phyloP scores from a whole-genome alignment of 2,113 vertebrate genomes.

The Bufo bufo region DNA sequence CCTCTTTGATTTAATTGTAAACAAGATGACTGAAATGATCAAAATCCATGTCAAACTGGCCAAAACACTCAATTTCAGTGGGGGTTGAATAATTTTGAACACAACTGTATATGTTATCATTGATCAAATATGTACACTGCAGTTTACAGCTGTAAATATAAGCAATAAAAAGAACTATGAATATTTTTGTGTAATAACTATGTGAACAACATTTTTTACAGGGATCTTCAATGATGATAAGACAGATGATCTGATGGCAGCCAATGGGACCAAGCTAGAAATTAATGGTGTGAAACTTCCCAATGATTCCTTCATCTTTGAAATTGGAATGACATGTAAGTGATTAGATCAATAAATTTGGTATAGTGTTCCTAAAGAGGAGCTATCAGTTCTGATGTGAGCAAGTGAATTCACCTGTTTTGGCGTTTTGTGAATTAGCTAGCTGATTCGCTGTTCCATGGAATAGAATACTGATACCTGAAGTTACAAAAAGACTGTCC shows the following conservation, averaged over 20 bases:
- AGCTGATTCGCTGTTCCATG: no score
- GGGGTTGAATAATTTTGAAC: no score
- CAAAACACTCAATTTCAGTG: no score
- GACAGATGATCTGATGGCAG: conserved; percentile 55
- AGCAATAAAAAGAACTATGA: no score
- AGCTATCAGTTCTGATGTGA: neutral
- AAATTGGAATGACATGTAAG: conserved; percentile 60
- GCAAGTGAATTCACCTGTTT: neutral
- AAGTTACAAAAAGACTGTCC: no score
- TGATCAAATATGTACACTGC: neutral
- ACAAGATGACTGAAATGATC: no score
- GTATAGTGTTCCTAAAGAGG: neutral
- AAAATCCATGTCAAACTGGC: no score
- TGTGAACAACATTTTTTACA: neutral
- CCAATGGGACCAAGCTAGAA: conserved; percentile 51
- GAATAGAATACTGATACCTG: no score
- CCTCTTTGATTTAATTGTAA: no score
- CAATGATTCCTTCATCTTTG: conserved; percentile 53
- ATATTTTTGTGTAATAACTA: neutral
- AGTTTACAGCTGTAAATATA: neutral
- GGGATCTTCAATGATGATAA: conserved; percentile 58
- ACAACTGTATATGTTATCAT: neutral
- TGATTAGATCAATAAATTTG: neutral
- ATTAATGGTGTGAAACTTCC: conserved; percentile 54
- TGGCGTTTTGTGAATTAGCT: no score